Evolutionary conservation across 2,113 vertebrate species (phyloP), one percentile per base, ranked within the genome.

Genomic region (Takifugu bimaculatus): DNA sequence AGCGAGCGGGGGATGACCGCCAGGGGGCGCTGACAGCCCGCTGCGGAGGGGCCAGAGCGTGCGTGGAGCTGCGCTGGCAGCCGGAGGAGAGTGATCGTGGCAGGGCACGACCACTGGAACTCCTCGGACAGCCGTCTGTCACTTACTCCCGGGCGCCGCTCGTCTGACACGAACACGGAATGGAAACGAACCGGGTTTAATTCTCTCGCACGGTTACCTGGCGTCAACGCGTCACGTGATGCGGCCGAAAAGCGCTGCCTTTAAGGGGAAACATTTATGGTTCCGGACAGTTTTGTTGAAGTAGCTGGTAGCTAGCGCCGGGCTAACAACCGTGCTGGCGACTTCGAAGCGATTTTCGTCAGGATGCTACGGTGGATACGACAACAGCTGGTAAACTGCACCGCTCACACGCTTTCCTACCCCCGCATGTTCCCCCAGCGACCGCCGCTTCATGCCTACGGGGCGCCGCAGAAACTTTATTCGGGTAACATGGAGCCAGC

Each of bases 281-380:
- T 84, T 69, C 60, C 60, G 76, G 68, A 73, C 77, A 71, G 58
- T 83, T 78, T 81, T 67, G 60, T 65, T 48, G 79, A 79, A 88
- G 80, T 79, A 85, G 84, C 87, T 88, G 59, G 84, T 80, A 76
- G 88, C 88, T 89, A 88, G 85, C 82, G 60, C 29, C 10, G 70
- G 25, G 86, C 87, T 86, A 90, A 83, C 83, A 68, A 39, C 82
- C 55, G 74, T 52, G 79, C 78, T 64, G 82, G 76, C 80, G 72
- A 66, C 74, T 79, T 77, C 3, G 53, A 60, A 39, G 70, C 35
- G 44, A 63, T 48, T 48, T 48, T 50, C 50, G 65, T 54, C 50
- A 92, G 91, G 90, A 96, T 97, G 94, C 90, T 94, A 78, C 95
- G 94, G 78, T 97, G 96, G 96, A 91, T 96, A 79, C 93, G 95